Percentiles rank a stretch among this genome's conserved stretches.
phyloP scores from a whole-genome alignment of 2,797 vertebrate species.

The Urophycis tenuis region DNA sequence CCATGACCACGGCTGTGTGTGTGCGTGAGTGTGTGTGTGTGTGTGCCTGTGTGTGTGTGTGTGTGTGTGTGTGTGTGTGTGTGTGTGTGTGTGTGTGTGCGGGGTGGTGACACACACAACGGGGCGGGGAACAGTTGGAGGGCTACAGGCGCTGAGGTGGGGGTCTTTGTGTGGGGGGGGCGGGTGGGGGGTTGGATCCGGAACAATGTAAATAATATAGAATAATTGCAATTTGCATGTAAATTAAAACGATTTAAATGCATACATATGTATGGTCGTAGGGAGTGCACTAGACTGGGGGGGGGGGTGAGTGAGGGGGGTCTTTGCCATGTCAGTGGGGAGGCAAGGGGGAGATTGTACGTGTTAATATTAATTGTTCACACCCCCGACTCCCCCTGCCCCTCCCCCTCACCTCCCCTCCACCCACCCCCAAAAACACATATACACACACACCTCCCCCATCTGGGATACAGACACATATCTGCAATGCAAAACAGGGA shows the following conservation, averaged over 20 bases:
- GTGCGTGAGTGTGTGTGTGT: too few relatives aligned
- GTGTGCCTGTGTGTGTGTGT: too few relatives aligned
- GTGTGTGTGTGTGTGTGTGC: too few relatives aligned
- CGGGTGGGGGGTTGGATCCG: background rate
- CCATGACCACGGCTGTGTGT: background rate
- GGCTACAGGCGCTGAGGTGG: too few relatives aligned
- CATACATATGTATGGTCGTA: background rate
- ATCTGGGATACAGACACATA: conserved; percentile 61
- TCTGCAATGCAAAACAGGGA: conserved; percentile 77
- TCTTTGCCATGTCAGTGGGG: conserved; percentile 51
- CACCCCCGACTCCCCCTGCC: background rate
- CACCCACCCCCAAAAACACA: background rate
- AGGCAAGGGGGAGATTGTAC: conserved; percentile 54
- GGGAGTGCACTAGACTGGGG: conserved; percentile 12
- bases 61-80: too few relatives aligned
- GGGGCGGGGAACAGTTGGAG: too few relatives aligned
- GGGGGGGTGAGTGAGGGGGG: too few relatives aligned
- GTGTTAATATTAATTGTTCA: conserved; percentile 69
- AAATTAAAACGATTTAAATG: background rate
- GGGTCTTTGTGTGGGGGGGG: too few relatives aligned
- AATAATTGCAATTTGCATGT: conserved; percentile 1
- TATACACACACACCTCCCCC: conserved; percentile 3
- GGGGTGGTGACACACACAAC: too few relatives aligned
- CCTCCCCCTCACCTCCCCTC: too few relatives aligned
- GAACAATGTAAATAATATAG: background rate